A percentile compares a stretch with the other conserved stretches of the same genome.
phyloP scores from a whole-genome alignment of 1,140 invertebrate species.

The Rhyzopertha dominica region DNA sequence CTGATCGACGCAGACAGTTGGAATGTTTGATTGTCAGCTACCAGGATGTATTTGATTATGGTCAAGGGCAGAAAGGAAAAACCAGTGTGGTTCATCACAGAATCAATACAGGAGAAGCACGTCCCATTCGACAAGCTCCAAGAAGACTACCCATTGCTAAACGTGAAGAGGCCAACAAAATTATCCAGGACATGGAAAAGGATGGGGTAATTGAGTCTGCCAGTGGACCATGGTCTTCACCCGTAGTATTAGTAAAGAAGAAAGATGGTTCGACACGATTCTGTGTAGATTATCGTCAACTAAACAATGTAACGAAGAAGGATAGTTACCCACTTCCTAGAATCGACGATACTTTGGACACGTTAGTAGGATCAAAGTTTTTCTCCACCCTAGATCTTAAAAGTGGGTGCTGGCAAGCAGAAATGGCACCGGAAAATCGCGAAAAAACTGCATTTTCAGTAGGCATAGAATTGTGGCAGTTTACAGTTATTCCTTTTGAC shows the following conservation, averaged over 20 bases:
- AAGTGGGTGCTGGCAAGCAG: conserved; percentile 21
- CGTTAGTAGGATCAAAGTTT: conserved; percentile 33
- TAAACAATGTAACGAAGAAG: conserved; percentile 45
- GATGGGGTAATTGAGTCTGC: conserved; percentile 22
- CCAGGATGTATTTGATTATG: too few species aligned
- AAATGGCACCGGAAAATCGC: conserved; percentile 17
- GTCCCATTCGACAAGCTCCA: conserved; percentile 14
- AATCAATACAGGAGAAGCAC: conserved; percentile 17
- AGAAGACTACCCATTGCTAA: conserved; percentile 18
- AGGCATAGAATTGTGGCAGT: conserved; percentile 31
- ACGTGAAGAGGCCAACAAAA: conserved; percentile 12
- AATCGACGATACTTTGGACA: conserved; percentile 43
- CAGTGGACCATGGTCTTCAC: conserved; percentile 43
- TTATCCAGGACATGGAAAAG: conserved; percentile 18
- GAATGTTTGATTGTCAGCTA: too few species aligned
- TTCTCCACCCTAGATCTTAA: conserved; percentile 46
- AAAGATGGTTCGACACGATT: conserved; percentile 21
- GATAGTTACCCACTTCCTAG: conserved; percentile 49
- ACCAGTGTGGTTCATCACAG: too few species aligned
- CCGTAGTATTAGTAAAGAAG: conserved; percentile 47
- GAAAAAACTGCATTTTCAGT: conserved; percentile 32
- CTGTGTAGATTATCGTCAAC: conserved; percentile 28
- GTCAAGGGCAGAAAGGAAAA: too few species aligned
- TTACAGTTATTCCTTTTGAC: conserved; percentile 42
- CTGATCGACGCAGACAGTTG: too few species aligned